Percentiles rank a stretch among this genome's conserved stretches.
These are phyloP conservation scores for Sphenodon punctatus DNA, from an alignment of 2,797 vertebrate species.

Conservation along the genomic window DNA sequence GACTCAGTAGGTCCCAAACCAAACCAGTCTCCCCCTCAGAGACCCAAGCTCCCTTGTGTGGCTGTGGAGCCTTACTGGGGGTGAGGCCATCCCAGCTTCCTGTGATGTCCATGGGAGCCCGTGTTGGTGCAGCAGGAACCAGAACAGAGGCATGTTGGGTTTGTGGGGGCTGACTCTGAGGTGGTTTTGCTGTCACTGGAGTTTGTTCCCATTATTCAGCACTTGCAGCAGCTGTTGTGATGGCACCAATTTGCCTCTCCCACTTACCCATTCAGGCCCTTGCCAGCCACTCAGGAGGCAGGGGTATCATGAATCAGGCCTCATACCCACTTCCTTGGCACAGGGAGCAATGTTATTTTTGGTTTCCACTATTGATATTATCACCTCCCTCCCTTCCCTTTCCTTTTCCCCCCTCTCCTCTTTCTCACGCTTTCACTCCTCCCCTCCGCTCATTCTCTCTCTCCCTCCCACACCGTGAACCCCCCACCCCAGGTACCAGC, in stretches of 20 bases:
- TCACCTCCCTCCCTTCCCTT: neutral
- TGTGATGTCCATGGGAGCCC: neutral
- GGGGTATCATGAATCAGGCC: neutral
- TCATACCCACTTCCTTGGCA: too few species aligned
- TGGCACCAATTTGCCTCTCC: too few species aligned
- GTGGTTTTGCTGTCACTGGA: too few species aligned
- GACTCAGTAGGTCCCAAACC: neutral
- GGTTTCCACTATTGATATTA: neutral
- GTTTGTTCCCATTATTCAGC: too few species aligned
- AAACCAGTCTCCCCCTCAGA: neutral
- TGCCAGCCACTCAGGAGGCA: neutral
- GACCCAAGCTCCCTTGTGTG: too few species aligned
- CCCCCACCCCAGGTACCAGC: constrained; percentile 85
- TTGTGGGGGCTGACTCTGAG: too few species aligned
- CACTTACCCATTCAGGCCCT: neutral
- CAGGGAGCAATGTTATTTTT: too few species aligned
- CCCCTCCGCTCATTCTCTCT: constrained; percentile 32
- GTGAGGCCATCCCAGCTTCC: neutral
- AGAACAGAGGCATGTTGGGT: neutral
- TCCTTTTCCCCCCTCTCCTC: neutral
- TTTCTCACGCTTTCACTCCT: neutral
- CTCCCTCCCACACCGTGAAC: neutral
- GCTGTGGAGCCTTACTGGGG: too few species aligned
- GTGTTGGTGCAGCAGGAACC: neutral
- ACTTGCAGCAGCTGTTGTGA: neutral